Conservation (phyloP, 2,797 vertebrate genomes). For the Labroides dimidiatus region DNA sequence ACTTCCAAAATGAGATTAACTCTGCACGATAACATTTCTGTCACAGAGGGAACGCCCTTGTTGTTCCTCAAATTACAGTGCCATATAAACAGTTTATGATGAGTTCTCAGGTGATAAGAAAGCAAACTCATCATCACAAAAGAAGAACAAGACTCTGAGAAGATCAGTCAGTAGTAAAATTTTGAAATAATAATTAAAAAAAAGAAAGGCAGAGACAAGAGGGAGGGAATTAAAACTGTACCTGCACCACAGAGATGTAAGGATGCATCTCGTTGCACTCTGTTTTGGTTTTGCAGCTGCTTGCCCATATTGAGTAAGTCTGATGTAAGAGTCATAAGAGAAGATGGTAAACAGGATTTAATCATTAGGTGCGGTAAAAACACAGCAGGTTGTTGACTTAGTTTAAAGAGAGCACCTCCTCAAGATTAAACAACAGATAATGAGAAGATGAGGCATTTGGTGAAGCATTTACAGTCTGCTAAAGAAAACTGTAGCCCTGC, state of each 20-base stretch:
- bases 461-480: too few relatives aligned
- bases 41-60: constrained; percentile 26
- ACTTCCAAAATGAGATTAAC: neutral
- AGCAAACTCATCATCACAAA: neutral
- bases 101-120: neutral
- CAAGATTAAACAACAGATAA: too few relatives aligned
- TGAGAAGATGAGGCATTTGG: too few relatives aligned
- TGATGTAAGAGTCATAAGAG: constrained; percentile 56
- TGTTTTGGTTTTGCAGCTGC: constrained; percentile 96
- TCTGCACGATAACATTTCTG: neutral
- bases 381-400: neutral
- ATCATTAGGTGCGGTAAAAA: neutral
- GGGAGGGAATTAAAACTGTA: constrained; percentile 58
- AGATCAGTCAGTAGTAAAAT: fast-evolving
- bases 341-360: constrained; percentile 1
- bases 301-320: constrained; percentile 98
- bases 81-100: neutral
- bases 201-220: neutral
- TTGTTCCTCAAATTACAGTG: constrained; percentile 9
- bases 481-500: too few relatives aligned
- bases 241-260: constrained; percentile 96
- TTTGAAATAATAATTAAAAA: neutral
- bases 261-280: constrained; percentile 98
- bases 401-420: too few relatives aligned
- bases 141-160: neutral